Base-by-base conservation (phyloP, 2,888 invertebrate species). In the Euplagia quadripunctaria region DNA sequence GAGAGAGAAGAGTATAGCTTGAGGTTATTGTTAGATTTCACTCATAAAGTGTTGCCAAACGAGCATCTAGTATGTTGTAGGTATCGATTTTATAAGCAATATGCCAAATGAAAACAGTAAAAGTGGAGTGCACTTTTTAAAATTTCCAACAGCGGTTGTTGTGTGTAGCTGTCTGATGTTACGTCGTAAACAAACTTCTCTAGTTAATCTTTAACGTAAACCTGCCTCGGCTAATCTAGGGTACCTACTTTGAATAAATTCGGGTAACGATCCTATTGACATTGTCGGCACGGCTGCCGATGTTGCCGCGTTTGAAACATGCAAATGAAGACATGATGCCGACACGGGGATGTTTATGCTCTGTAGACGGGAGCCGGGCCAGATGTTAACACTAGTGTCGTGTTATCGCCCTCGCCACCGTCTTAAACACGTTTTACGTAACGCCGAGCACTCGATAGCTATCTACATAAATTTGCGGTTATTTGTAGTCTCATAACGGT, bases 391-490 rank as follows among this genome's bases (percentile, higher is more conserved):
- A 90, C 92, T 92, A 90, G 89, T 90, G 90, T 88, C 90, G 87
- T 89, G 91, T 92, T 92, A 89, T 90, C 91, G 89, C 90, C 89
- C 88, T 86, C 85, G 79, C 87, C 87, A 86, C 86, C 90, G 89
- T 92, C 93, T 92, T 92, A 91, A 93, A 93, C 92, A 92, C 91
- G 91, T 92, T 94, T 92, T 90, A 92, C 91, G 90, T 92, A 90
- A 93, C 91, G 87, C 86, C 86, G 85, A 89, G 88, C 89, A 90
- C 92, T 92, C 91, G 91, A 93, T 92, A 91, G 92, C 91, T 90
- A 93, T 94, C 92, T 94, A 92, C 94, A 94, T 94, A 93, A 94
- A 93, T 94, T 94, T 93, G 92, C 88, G 92, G 92, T 92, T 94
- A 93, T 92, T 93, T 92, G 92, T 92, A 88, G 91, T 91, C 90